phyloP scores from a whole-genome alignment of 2,113 vertebrate genomes.

The Oncorhynchus gorbuscha region DNA sequence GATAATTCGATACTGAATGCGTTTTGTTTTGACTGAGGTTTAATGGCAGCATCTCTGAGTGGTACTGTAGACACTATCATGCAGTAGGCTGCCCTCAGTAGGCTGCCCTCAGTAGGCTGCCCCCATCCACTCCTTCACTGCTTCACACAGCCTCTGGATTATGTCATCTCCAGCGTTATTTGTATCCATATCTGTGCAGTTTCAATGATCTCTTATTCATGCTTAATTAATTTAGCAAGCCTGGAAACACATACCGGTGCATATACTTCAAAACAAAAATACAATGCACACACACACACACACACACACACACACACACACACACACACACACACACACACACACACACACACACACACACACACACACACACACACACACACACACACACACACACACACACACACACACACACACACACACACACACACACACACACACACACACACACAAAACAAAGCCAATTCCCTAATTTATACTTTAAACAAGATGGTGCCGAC shows the following conservation, averaged over 20 bases:
- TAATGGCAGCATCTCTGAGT: neutral
- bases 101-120: too few species aligned
- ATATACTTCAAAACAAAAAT: slow-evolving; percentile 10
- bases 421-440: too few species aligned
- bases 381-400: too few species aligned
- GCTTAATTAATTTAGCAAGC: slow-evolving; percentile 53
- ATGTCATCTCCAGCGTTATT: slow-evolving; percentile 65
- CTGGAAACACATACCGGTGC: slow-evolving; percentile 12
- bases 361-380: too few species aligned
- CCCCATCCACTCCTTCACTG: slow-evolving; percentile 41
- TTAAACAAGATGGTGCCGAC: too few species aligned
- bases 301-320: too few species aligned
- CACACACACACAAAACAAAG: too few species aligned
- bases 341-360: too few species aligned
- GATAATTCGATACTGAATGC: neutral
- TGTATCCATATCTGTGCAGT: slow-evolving; percentile 50
- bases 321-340: too few species aligned
- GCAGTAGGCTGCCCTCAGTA: neutral
- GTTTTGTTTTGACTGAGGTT: slow-evolving; percentile 1
- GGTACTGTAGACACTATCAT: slow-evolving; percentile 18
- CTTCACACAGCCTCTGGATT: slow-evolving; percentile 37
- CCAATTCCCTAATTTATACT: too few species aligned
- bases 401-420: too few species aligned
- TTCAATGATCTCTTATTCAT: slow-evolving; percentile 47
- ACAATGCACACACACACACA: neutral